Base-by-base conservation (phyloP, 2,113 vertebrate species). In the Alligator mississippiensis region DNA sequence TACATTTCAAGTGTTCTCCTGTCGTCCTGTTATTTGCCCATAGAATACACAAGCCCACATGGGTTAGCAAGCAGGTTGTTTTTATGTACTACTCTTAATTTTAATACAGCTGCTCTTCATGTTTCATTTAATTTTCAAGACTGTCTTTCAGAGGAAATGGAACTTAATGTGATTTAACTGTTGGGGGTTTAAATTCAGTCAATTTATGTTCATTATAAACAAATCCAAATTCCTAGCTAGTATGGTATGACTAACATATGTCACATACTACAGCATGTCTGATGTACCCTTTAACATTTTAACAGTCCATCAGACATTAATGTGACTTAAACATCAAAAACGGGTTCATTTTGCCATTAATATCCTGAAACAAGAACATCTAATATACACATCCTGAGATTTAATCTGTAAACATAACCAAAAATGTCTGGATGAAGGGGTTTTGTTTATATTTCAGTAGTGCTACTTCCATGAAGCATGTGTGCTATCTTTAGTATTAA, bases 361-460 rank as follows among this genome's bases (percentile, higher is more conserved):
- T 97, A 98, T 97, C 97, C 96, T 96, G 96, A 95, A 98, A 97
- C 94, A 97, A 97, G 98, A 97, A 97, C 95, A 88, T 95, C 90
- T 93, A 98, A 96, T 97, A 97, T 98, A 98, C 97, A 98, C 98
- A 98, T 97, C 97, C 98, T 98, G 98, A 98, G 98, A 98, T 97
- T 96, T 96, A 97, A 97, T 98, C 98, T 98, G 96, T 98, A 98
- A 98, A 98, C 98, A 98, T 96, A 97, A 95, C 97, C 95, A 95
- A 91, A 93, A 95, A 97, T 94, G 90, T 97, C 98, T 97, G 96
- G 96, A 96, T 92, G 90, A 95, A 94, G 96, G 95, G 84, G 87
- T 81, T 92, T 90, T 98, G 97, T 97, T 98, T 98, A 98, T 90
- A 94, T 96, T 98, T 96, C 94, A 77, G 92, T 94, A 93, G 95